Conservation (phyloP, 1,140 invertebrate species). For the Bombus affinis region DNA sequence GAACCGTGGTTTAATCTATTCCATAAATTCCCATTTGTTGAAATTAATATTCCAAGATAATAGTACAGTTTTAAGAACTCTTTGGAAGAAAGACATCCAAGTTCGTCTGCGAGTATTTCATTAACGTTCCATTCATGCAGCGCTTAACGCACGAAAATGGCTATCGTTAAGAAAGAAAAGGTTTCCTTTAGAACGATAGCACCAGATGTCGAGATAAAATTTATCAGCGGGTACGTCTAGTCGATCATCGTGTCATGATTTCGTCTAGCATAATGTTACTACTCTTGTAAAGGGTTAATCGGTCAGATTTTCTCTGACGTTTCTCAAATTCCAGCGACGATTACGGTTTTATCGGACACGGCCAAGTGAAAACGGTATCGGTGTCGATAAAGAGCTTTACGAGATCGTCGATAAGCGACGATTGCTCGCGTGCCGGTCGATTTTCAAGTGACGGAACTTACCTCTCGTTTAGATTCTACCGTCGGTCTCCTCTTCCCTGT, state of each 20-base stretch:
- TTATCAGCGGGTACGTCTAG: not conserved
- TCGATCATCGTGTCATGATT: slow-evolving; percentile 5
- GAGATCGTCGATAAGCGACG: slow-evolving; percentile 47
- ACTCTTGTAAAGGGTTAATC: slow-evolving; percentile 2
- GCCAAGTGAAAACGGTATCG: slow-evolving; percentile 46
- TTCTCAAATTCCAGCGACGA: slow-evolving; percentile 32
- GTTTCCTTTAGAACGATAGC: not conserved
- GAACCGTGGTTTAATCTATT: not conserved
- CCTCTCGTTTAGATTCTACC: not conserved
- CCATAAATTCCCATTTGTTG: too few relatives aligned
- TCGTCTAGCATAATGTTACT: not conserved
- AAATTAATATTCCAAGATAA: not conserved
- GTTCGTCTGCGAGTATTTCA: too few relatives aligned
- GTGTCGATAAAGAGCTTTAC: slow-evolving; percentile 47
- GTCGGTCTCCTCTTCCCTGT: not conserved
- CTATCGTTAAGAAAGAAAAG: not conserved
- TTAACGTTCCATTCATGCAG: not conserved
- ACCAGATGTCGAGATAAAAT: not conserved
- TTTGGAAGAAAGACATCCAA: not conserved
- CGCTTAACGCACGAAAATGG: not conserved
- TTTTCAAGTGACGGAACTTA: slow-evolving; percentile 34
- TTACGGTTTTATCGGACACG: slow-evolving; percentile 27
- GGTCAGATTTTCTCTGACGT: slow-evolving; percentile 13
- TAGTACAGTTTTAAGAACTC: not conserved
- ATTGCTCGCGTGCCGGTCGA: slow-evolving; percentile 43